Evolutionary conservation across 1,140 invertebrate species (phyloP).

Genomic region (Alviniconcha marisindica): DNA sequence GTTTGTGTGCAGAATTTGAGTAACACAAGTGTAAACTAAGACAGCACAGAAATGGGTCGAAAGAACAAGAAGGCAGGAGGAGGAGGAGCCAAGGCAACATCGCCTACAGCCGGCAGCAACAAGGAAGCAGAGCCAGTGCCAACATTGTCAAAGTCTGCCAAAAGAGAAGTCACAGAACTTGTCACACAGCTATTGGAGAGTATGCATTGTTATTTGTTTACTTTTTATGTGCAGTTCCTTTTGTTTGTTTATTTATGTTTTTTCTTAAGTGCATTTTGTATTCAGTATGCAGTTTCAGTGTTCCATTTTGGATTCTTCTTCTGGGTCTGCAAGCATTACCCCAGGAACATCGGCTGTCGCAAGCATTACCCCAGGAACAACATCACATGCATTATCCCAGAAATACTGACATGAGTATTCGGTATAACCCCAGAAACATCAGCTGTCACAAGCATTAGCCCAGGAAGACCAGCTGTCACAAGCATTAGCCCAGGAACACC

Average conservation of each 20-base stretch:
- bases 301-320: not conserved
- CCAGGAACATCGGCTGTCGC: not conserved
- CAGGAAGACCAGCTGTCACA: no score
- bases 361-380: no score
- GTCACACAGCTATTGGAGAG: conserved; percentile 59
- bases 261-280: not conserved
- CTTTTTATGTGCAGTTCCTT: not conserved
- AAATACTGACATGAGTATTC: no score
- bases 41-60: conserved; percentile 61
- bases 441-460: no score
- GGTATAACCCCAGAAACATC: no score
- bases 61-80: conserved; percentile 54
- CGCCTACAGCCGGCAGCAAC: not conserved
- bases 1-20: no score
- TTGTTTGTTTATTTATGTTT: not conserved
- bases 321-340: no score
- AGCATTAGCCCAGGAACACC: no score
- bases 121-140: conserved; percentile 22
- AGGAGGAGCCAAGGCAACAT: conserved; percentile 19
- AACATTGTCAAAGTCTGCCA: conserved; percentile 53
- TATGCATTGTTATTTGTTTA: conserved; percentile 34
- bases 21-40: no score
- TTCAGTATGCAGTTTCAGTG: not conserved
- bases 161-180: conserved; percentile 58
- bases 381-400: not conserved